A percentile compares a stretch with the other conserved stretches of the same genome.
Evolutionary conservation across 2,888 invertebrate genomes (phyloP).

Genomic region (Aradus depressus): DNA sequence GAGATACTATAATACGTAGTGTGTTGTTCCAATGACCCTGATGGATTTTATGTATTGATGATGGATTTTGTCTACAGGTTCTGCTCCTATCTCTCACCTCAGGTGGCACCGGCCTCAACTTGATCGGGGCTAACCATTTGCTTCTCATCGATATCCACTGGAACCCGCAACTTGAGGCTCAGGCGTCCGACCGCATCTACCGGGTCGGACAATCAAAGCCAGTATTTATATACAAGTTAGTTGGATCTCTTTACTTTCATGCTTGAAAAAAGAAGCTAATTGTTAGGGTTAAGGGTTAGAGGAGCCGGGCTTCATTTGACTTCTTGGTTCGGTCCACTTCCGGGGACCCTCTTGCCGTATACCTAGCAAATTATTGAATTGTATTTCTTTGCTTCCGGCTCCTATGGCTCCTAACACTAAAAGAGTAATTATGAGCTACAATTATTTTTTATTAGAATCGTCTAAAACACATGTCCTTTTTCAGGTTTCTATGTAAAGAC

Average conservation of each 20-base stretch:
- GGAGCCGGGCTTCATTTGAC: no score
- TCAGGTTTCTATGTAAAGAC: constrained; percentile 66
- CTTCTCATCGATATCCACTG: constrained; percentile 86
- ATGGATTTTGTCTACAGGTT: no score
- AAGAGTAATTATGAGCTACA: neutral
- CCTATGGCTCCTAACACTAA: neutral
- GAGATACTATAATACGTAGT: no score
- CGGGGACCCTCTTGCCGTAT: neutral
- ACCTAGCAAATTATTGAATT: neutral
- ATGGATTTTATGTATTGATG: no score
- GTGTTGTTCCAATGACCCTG: no score
- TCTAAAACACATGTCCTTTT: constrained; percentile 22
- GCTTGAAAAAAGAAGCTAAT: no score
- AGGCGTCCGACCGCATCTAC: constrained; percentile 90
- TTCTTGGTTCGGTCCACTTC: no score
- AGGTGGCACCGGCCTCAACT: constrained; percentile 89
- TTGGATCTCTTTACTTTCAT: no score
- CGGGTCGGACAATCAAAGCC: constrained; percentile 75
- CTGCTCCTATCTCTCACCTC: constrained; percentile 81
- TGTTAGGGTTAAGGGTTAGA: no score
- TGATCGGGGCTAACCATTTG: constrained; percentile 84
- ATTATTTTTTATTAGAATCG: neutral
- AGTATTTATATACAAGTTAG: constrained; percentile 72
- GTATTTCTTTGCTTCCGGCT: neutral
- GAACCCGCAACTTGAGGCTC: constrained; percentile 92